Evolutionary conservation across 2,113 vertebrate species (phyloP).

Genomic region (Acanthisitta chloris): DNA sequence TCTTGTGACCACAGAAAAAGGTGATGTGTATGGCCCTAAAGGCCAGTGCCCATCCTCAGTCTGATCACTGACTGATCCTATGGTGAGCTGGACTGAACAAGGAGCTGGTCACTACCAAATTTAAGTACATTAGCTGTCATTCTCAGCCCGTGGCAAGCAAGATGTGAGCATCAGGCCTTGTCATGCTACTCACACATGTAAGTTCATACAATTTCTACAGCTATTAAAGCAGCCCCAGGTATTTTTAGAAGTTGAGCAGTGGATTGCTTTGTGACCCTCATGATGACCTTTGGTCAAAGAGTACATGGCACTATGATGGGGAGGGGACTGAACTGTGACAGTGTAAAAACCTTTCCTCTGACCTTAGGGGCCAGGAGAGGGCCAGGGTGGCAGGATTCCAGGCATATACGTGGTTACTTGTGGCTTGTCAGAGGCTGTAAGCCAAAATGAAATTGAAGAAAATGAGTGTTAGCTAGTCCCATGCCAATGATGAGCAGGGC

Average conservation of each 20-base stretch:
- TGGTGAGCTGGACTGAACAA: not conserved
- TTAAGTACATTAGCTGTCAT: not conserved
- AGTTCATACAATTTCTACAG: not conserved
- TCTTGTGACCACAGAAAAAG: not conserved
- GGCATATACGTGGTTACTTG: not conserved
- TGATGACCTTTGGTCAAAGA: not conserved
- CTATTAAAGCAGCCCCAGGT: not conserved
- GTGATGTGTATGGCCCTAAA: not conserved
- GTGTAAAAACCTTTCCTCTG: not conserved
- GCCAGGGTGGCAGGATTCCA: not conserved
- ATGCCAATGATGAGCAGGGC: not conserved
- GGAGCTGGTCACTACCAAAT: not conserved
- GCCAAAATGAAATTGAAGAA: constrained; percentile 25
- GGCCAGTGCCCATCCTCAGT: not conserved
- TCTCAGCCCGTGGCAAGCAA: not conserved
- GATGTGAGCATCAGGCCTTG: not conserved
- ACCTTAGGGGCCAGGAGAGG: constrained; percentile 1
- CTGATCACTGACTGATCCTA: not conserved
- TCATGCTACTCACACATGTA: not conserved
- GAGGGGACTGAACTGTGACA: not conserved
- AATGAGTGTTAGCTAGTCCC: not conserved
- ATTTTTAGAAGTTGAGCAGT: constrained; percentile 10
- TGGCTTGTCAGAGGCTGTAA: not conserved
- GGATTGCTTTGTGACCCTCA: not conserved
- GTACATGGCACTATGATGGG: not conserved